Percentiles rank a stretch among this genome's conserved stretches.
Conservation (phyloP, 2,113 vertebrate species). For the Odocoileus virginianus region DNA sequence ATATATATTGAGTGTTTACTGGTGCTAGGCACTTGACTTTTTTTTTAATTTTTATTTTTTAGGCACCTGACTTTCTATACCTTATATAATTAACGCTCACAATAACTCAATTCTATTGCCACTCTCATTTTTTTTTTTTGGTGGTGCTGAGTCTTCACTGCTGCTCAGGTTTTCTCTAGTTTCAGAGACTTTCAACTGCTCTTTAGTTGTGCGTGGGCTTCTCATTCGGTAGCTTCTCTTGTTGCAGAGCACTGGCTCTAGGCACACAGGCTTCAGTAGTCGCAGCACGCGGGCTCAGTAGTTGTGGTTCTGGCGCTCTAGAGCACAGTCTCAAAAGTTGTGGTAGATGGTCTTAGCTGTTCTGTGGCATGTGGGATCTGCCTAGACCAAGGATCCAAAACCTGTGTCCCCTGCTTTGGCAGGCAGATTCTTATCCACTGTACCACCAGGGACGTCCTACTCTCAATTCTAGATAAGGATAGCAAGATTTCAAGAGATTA, state of each 20-base stretch:
- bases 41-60: no score
- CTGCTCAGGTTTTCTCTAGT: background rate
- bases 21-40: background rate
- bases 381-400: background rate
- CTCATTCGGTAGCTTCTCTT: background rate
- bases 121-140: background rate
- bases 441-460: background rate
- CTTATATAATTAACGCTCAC: background rate
- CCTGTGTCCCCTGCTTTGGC: background rate
- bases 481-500: background rate
- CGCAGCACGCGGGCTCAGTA: rapidly evolving
- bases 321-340: background rate
- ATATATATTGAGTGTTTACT: background rate
- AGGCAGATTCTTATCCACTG: background rate
- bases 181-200: background rate
- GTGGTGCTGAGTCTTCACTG: background rate
- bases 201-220: background rate
- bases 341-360: background rate
- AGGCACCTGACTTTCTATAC: background rate
- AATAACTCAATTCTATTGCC: background rate
- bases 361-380: background rate
- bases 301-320: background rate
- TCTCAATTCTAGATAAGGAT: background rate
- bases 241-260: background rate
- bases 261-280: background rate